Evolutionary conservation across 1,140 invertebrate genomes (phyloP).

Genomic region (Brachionus rotundiformis): DNA sequence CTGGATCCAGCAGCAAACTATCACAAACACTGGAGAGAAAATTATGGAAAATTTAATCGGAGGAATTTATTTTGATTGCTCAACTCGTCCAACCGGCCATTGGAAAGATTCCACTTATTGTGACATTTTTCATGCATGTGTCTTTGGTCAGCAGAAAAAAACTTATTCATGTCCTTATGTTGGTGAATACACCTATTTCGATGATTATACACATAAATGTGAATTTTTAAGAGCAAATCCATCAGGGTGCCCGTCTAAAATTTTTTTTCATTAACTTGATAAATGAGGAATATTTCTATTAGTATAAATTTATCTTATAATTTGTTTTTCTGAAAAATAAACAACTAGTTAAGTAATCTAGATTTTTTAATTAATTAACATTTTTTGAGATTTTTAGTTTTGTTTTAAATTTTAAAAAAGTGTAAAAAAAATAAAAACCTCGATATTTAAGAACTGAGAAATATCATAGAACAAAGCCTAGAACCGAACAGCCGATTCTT

Average conservation of each 20-base stretch:
- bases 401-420: no score
- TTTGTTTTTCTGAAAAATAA: no score
- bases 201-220: conserved; percentile 15
- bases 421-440: no score
- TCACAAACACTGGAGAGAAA: neutral
- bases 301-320: no score
- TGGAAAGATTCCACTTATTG: conserved; percentile 39
- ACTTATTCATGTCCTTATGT: conserved; percentile 32
- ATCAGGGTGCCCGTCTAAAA: neutral
- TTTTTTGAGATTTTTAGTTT: no score
- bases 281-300: no score
- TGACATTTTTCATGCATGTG: conserved; percentile 52
- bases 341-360: no score
- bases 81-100: conserved; percentile 1
- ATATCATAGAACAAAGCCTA: no score
- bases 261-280: conserved; percentile 4
- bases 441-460: no score
- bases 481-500: no score
- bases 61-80: conserved; percentile 39
- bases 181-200: conserved; percentile 49
- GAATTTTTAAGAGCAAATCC: conserved; percentile 9
- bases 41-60: conserved; percentile 44
- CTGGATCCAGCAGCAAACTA: conserved; percentile 17
- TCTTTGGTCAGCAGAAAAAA: conserved; percentile 36
- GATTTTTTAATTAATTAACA: no score